Evolutionary conservation across 2,888 invertebrate species (phyloP), one percentile per base, ranked within the genome.

Genomic region (Drosophila mulleri): DNA sequence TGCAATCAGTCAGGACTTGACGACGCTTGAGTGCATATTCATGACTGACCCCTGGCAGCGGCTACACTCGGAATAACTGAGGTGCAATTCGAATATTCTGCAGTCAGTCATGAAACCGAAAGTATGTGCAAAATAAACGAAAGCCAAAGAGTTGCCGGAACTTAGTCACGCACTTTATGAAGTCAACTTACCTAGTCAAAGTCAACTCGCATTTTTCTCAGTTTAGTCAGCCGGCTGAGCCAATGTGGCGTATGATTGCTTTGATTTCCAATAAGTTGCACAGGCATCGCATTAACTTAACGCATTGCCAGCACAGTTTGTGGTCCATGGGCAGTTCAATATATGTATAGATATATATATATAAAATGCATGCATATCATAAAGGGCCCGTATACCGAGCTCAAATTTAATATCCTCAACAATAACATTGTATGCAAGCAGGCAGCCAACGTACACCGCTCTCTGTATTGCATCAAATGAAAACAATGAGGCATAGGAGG

Each of bases 351-450:
- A 29, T n/a, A 32, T 6, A 9, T 26, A 47, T 47, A 47, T 47
- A 47, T 26, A 39, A 26, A 57, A 59, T 63, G 54, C 53, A 63
- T 44, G 48, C 50, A 54, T 62, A 47, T 23, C 61, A 72, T 71
- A 62, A 74, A 76, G 72, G 82, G 77, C 72, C 62, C 58, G 68
- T 68, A 78, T 70, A 80, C 73, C 61, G 78, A 73, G 66, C 64
- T 69, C 50, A 73, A 84, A 82, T 85, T 87, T 84, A 87, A 85
- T 87, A 82, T 76, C 78, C 87, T 63, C 71, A 71, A 56, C 37
- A 65, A 60, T 50, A 72, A 81, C 72, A 80, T 67, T 78, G 72
- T 74, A 75, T 67, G 70, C 72, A 64, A 50, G 77, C 66, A 61
- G 62, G 71, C 61, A 65, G 62, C 69, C 76, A 69, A 72, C 74